phyloP scores from a whole-genome alignment of 2,888 invertebrate species.

The Muscina levida region DNA sequence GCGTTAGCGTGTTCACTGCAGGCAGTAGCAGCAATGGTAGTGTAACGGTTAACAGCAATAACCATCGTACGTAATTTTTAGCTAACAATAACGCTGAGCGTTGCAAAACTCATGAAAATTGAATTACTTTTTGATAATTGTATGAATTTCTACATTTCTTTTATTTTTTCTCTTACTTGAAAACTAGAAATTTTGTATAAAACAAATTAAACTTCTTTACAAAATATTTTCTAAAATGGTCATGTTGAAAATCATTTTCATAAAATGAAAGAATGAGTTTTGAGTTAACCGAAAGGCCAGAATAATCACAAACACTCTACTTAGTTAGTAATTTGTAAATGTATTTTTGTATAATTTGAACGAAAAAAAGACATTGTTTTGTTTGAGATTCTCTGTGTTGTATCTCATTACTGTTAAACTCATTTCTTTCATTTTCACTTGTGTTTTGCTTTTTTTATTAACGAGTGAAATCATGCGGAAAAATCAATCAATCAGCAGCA shows the following conservation, averaged over 20 bases:
- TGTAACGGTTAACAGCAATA: constrained; percentile 56
- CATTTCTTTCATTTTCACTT: too few relatives aligned
- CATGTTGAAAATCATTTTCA: too few relatives aligned
- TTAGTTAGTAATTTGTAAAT: too few relatives aligned
- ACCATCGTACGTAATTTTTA: constrained; percentile 56
- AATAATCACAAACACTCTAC: too few relatives aligned
- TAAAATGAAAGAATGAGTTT: too few relatives aligned
- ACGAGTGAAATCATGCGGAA: neutral
- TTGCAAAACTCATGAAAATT: constrained; percentile 41
- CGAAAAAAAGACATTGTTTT: too few relatives aligned
- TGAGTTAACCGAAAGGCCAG: too few relatives aligned
- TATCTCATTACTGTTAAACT: too few relatives aligned
- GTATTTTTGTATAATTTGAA: too few relatives aligned
- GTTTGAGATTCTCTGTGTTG: too few relatives aligned
- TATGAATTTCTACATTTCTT: constrained; percentile 2
- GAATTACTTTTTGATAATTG: neutral
- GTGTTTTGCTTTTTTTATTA: neutral
- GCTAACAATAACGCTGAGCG: constrained; percentile 52
- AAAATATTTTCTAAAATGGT: too few relatives aligned
- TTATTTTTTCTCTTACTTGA: neutral
- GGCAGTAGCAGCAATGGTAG: constrained; percentile 57
- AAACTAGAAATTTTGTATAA: neutral
- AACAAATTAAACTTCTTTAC: too few relatives aligned
- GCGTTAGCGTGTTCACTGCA: neutral
- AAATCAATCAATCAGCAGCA: constrained; percentile 46